These are phyloP conservation scores for Oligia fasciuncula DNA, from an alignment of 2,888 invertebrate species.

Conservation along the genomic window DNA sequence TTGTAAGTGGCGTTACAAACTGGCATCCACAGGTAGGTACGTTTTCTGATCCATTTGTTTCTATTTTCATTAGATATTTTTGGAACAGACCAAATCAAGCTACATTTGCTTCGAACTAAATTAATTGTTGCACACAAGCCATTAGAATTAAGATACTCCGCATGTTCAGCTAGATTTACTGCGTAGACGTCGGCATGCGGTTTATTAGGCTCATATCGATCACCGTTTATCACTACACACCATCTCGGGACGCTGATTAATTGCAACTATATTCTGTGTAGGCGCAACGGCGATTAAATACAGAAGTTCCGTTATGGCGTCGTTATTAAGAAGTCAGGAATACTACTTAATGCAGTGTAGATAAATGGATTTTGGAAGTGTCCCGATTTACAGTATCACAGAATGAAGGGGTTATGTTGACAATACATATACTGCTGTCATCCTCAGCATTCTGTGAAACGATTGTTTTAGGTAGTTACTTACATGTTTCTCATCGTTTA, in stretches of 20 bases:
- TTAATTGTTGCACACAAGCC: slow-evolving; percentile 11
- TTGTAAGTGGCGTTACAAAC: too few species aligned
- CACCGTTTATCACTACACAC: slow-evolving; percentile 46
- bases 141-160: slow-evolving; percentile 24
- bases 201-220: slow-evolving; percentile 46
- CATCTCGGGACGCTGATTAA: slow-evolving; percentile 45
- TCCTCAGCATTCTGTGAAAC: background rate
- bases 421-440: background rate
- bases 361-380: background rate
- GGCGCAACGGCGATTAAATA: slow-evolving; percentile 14
- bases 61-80: background rate
- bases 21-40: background rate
- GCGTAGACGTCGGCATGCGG: slow-evolving; percentile 12
- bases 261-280: slow-evolving; percentile 49
- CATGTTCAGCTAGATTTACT: slow-evolving; percentile 40
- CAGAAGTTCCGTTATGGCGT: slow-evolving; percentile 21
- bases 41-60: background rate
- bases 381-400: background rate
- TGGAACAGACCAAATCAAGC: too few species aligned
- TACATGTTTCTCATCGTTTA: too few species aligned
- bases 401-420: background rate
- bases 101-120: slow-evolving; percentile 2
- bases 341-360: background rate
- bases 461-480: too few species aligned
- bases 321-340: background rate